Evolutionary conservation across 2,888 invertebrate species (phyloP).

Genomic region (Xestia sexstrigata): DNA sequence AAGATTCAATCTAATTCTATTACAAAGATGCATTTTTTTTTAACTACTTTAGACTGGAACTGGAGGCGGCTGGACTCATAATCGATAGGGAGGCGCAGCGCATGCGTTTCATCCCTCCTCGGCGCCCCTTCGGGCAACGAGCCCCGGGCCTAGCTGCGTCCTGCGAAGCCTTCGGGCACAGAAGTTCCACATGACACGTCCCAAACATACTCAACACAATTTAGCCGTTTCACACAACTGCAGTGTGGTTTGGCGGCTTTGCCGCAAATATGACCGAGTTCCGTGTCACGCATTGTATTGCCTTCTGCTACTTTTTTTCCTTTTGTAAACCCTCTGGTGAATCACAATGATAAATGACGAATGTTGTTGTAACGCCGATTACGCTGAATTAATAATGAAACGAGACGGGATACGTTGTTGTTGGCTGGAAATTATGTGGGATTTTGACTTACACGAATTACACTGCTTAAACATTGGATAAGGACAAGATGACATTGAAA

Average conservation of each 20-base stretch:
- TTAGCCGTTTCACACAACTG: background rate
- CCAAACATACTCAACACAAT: background rate
- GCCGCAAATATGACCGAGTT: background rate
- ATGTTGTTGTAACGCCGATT: slow-evolving; percentile 50
- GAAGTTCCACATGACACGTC: slow-evolving; percentile 26
- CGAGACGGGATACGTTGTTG: background rate
- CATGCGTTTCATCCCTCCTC: slow-evolving; percentile 61
- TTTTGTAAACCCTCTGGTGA: background rate
- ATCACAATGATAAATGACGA: slow-evolving; percentile 59
- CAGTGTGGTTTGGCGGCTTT: background rate
- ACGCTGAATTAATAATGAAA: slow-evolving; percentile 50
- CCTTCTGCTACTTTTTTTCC: slow-evolving; percentile 24
- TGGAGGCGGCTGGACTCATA: slow-evolving; percentile 57
- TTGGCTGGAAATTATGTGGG: slow-evolving; percentile 3
- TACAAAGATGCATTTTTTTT: slow-evolving; percentile 57
- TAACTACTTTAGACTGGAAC: slow-evolving; percentile 55
- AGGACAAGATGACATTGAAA: background rate
- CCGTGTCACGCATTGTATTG: background rate
- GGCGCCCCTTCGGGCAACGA: slow-evolving; percentile 14
- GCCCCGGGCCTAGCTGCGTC: slow-evolving; percentile 66
- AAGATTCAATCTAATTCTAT: slow-evolving; percentile 27
- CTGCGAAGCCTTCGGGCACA: slow-evolving; percentile 69
- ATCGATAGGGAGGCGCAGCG: slow-evolving; percentile 66
- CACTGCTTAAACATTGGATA: background rate
- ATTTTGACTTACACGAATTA: slow-evolving; percentile 27